Conservation (phyloP, 2,113 vertebrate genomes). For the Oostethus manadensis region DNA sequence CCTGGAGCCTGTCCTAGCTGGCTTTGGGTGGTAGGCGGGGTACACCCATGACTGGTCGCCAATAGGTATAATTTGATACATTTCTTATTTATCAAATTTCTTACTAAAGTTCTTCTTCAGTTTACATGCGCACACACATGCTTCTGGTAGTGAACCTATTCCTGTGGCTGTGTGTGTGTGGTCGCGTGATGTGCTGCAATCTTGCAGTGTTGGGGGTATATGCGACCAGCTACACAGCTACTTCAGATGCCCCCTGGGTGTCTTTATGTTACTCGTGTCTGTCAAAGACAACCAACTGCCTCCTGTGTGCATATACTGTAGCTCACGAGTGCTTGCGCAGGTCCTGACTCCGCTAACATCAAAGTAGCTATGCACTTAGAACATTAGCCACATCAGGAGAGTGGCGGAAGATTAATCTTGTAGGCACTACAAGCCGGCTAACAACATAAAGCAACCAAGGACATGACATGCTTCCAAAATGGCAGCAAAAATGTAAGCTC, state of each 20-base stretch:
- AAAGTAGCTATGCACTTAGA: constrained; percentile 38
- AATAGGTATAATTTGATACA: not conserved
- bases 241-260: constrained; percentile 61
- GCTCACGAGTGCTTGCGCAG: constrained; percentile 46
- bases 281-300: constrained; percentile 64
- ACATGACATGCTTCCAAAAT: constrained; percentile 28
- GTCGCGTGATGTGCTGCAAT: constrained; percentile 24
- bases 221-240: constrained; percentile 39
- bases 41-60: too few relatives aligned
- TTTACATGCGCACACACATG: constrained; percentile 1
- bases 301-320: constrained; percentile 40
- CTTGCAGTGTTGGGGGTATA: constrained; percentile 40
- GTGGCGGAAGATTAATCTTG: constrained; percentile 41
- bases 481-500: constrained; percentile 14
- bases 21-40: too few relatives aligned
- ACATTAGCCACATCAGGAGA: constrained; percentile 27
- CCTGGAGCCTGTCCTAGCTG: too few relatives aligned
- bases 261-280: constrained; percentile 59
- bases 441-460: constrained; percentile 13
- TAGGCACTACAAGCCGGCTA: constrained; percentile 19
- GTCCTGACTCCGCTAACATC: constrained; percentile 42
- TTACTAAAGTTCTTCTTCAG: not conserved
- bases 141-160: constrained; percentile 14
- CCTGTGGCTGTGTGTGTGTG: constrained; percentile 5
- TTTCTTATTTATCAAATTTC: not conserved